phyloP scores from a whole-genome alignment of 1,140 invertebrate species.

The Macrobrachium rosenbergii region DNA sequence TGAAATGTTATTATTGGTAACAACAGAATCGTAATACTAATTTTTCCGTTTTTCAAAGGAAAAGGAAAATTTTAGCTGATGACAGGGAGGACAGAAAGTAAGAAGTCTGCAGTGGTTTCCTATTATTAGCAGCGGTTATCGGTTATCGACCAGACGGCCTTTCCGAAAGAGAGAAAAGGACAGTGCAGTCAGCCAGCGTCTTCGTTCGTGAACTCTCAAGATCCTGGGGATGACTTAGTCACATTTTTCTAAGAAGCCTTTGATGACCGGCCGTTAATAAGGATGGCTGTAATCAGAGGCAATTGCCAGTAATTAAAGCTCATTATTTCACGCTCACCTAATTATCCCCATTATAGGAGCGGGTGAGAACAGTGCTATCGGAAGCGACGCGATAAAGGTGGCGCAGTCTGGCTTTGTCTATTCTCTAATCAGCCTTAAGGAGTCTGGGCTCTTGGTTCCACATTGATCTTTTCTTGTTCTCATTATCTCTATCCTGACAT shows the following conservation, averaged over 20 bases:
- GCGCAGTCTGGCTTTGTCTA: not conserved
- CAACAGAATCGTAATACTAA: no score
- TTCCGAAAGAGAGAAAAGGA: not conserved
- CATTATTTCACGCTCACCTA: slow-evolving; percentile 58
- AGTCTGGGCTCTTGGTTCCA: no score
- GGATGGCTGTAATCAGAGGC: slow-evolving; percentile 52
- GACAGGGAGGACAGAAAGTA: no score
- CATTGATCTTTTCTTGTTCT: no score
- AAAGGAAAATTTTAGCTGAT: no score
- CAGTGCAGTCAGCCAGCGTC: not conserved
- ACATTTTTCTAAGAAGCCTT: slow-evolving; percentile 21
- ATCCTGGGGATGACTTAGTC: slow-evolving; percentile 27
- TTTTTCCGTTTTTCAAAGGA: no score
- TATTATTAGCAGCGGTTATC: no score
- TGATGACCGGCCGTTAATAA: slow-evolving; percentile 55
- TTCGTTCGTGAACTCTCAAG: not conserved
- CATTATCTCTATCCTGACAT: no score
- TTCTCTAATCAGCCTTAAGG: no score
- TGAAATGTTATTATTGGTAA: no score
- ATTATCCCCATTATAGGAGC: slow-evolving; percentile 42
- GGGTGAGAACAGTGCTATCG: not conserved
- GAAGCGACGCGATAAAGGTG: not conserved
- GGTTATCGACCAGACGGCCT: no score
- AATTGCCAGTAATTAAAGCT: slow-evolving; percentile 62
- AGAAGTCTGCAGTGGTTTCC: no score